Evolutionary conservation across 2,888 invertebrate species (phyloP).

Genomic region (Cryptus viduatorius): DNA sequence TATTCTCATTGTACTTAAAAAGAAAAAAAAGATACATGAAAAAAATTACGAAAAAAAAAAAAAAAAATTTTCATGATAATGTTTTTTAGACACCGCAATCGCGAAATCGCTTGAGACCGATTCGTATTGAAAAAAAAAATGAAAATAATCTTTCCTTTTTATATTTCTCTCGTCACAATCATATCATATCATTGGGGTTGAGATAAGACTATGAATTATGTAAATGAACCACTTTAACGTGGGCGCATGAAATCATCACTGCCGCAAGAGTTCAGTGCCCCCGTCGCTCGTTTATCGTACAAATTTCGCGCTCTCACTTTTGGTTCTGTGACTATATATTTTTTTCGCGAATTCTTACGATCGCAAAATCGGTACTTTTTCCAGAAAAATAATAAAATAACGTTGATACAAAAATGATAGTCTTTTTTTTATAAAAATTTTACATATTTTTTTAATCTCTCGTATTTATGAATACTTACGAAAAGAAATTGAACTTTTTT

Average conservation of each 20-base stretch:
- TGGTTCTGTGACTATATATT: too few relatives aligned
- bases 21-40: too few relatives aligned
- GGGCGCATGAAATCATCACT: not conserved
- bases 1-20: too few relatives aligned
- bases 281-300: not conserved
- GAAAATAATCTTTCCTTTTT: not conserved
- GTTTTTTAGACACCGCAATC: not conserved
- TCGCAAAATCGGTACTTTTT: not conserved
- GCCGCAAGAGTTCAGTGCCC: conserved; percentile 6
- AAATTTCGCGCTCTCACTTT: not conserved
- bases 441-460: too few relatives aligned
- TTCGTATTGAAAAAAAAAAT: not conserved
- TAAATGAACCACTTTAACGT: not conserved
- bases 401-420: too few relatives aligned
- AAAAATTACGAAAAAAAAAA: not conserved
- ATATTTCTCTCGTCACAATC: not conserved
- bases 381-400: too few relatives aligned
- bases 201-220: not conserved
- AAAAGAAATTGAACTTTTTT: too few relatives aligned
- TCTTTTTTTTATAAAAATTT: too few relatives aligned
- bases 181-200: not conserved
- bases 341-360: not conserved
- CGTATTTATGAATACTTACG: too few relatives aligned
- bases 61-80: too few relatives aligned
- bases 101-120: not conserved